Conservation (phyloP, 2,888 invertebrate species). For the Melieria omissa region DNA sequence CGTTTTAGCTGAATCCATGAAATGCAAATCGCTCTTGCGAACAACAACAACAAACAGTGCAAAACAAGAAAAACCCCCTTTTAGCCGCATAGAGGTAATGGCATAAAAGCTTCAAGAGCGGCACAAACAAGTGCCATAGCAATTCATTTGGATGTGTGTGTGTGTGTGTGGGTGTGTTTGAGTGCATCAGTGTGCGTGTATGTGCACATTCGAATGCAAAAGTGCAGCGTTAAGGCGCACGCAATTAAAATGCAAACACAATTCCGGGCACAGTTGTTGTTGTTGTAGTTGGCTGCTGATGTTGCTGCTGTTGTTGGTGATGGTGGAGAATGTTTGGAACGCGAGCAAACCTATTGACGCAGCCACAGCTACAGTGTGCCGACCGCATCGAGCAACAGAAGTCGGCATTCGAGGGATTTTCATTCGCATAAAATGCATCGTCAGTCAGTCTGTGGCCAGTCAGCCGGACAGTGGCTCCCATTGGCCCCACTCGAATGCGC, state of each 20-base stretch:
- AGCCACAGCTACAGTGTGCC: neutral
- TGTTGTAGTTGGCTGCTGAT: conserved; percentile 23
- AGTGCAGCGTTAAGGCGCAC: conserved; percentile 19
- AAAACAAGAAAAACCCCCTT: no score
- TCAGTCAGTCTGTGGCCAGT: neutral
- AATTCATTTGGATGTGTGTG: neutral
- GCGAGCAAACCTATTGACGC: neutral
- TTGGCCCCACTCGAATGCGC: no score
- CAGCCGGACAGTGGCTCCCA: neutral
- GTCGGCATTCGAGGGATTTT: conserved; percentile 11
- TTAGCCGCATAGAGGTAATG: no score
- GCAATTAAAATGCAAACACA: conserved; percentile 59
- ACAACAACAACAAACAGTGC: conserved; percentile 16
- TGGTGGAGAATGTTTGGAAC: neutral
- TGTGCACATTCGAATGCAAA: neutral
- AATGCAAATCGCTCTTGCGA: conserved; percentile 57
- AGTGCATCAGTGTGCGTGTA: neutral
- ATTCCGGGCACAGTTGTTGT: no score
- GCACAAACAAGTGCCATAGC: neutral
- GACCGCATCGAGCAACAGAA: neutral
- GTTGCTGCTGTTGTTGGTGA: neutral
- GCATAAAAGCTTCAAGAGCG: conserved; percentile 23
- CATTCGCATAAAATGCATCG: conserved; percentile 8
- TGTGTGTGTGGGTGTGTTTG: neutral
- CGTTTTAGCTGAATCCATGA: conserved; percentile 49